Percentiles rank a stretch among this genome's conserved stretches.
Conservation (phyloP, 2,888 invertebrate genomes). For the Cephus runcator region DNA sequence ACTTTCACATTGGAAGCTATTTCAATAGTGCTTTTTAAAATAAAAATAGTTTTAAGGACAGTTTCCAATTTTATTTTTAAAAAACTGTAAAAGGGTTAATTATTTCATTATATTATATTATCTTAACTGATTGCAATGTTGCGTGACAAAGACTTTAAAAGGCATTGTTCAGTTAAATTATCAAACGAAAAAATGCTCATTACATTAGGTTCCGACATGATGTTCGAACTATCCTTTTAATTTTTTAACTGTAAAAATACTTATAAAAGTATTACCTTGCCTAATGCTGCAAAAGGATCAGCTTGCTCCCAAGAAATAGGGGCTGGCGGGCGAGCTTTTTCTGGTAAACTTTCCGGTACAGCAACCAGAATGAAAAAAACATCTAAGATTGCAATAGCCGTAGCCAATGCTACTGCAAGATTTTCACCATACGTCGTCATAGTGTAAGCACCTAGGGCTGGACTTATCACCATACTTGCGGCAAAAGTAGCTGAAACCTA, state of each 20-base stretch:
- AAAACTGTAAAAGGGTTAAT: no score
- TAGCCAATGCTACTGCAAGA: constrained; percentile 87
- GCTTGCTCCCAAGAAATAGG: constrained; percentile 98
- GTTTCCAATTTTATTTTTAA: no score
- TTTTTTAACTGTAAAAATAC: background rate
- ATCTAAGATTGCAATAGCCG: constrained; percentile 94
- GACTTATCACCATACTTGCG: constrained; percentile 98
- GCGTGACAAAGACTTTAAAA: background rate
- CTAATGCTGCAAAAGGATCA: constrained; percentile 86
- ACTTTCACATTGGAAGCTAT: no score
- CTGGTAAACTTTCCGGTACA: constrained; percentile 97
- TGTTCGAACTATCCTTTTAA: background rate
- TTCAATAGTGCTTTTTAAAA: no score
- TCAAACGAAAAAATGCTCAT: background rate
- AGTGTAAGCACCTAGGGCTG: constrained; percentile 92
- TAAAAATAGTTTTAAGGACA: no score
- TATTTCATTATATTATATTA: no score
- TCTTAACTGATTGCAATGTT: background rate
- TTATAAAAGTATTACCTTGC: constrained; percentile 66
- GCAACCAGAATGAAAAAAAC: constrained; percentile 98
- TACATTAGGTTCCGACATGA: background rate
- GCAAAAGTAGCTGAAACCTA: constrained; percentile 97
- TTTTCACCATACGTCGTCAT: constrained; percentile 84
- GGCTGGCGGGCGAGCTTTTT: constrained; percentile 81
- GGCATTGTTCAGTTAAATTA: background rate